Base-by-base conservation (phyloP, 53 echinoderm and acorn worm genomes). In the Paracentrotus lividus region DNA sequence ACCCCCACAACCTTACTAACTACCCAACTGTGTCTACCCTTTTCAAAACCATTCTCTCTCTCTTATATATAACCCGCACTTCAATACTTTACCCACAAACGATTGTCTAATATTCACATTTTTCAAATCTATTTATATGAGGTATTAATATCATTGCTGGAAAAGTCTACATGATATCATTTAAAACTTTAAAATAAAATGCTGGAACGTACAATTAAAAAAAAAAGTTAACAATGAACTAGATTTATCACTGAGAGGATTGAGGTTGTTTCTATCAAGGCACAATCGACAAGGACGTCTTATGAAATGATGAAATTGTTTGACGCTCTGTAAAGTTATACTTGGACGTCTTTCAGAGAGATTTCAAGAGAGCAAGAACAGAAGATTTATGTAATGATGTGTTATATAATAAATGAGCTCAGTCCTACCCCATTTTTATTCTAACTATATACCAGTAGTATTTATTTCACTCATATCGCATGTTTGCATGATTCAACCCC, bases 381-480 rank as follows among this genome's bases (percentile, higher is more conserved):
- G 72, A 40, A n/a, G n/a, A n/a, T n/a, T n/a, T n/a, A n/a, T 69
- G 69, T 90, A 49, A 69, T 90, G 90, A 90, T 42, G 65, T 90
- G 90, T 90, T 49, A 68, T 72, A 33, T 49, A 69, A 90, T 90
- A 90, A 90, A 90, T 90, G 90, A 90, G 90, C 90, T 90, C 90
- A 14, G 40, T 27, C 85, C 86, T 36, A 55, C 27, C 86, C 85
- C 86, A 34, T 31, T 86, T 86, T 53, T 7, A 86, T 45, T 56
- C 86, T 86, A 53, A 86, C 54, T 56, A 14, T 53, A 55, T 56
- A 55, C 34, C 38, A 55, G 56, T 56, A 53, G 56, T 55, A 55
- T 32, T 36, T 38, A 56, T 86, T 86, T 29, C 56, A 53, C 33
- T 53, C 56, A 86, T 53, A 55, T 56, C 36, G 86, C 86, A 86